Evolutionary conservation across 1,140 invertebrate species (phyloP).

Genomic region (Magallana gigas): DNA sequence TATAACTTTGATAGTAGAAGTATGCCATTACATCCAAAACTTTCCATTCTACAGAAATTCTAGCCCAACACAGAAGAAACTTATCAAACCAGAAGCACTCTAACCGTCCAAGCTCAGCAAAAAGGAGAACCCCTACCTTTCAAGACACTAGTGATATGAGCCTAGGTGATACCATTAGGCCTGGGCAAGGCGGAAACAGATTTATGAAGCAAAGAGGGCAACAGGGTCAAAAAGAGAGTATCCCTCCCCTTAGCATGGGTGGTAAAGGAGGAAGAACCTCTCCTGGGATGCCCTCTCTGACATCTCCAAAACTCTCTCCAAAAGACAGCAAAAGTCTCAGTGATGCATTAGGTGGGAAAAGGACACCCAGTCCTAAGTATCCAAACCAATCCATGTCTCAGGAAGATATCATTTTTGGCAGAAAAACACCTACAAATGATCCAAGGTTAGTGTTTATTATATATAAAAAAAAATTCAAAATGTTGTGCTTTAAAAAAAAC

Average conservation of each 20-base stretch:
- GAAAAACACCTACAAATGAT: conserved; percentile 54
- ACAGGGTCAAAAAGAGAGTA: neutral
- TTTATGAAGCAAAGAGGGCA: conserved; percentile 44
- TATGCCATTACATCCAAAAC: neutral
- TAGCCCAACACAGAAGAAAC: conserved; percentile 46
- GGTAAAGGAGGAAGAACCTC: conserved; percentile 18
- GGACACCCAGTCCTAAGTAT: conserved; percentile 26
- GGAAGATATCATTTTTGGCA: conserved; percentile 62
- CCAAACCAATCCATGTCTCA: conserved; percentile 43
- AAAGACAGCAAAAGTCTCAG: conserved; percentile 39
- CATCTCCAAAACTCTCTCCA: conserved; percentile 49
- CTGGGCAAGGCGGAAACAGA: conserved; percentile 45
- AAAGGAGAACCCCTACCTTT: conserved; percentile 41
- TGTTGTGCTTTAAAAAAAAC: no score
- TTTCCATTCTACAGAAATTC: conserved; percentile 41
- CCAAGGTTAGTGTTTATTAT: neutral
- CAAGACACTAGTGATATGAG: conserved; percentile 41
- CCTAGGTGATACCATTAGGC: conserved; percentile 53
- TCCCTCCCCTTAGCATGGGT: neutral
- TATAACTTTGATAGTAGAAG: no score
- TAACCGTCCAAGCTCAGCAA: conserved; percentile 49
- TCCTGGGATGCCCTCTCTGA: conserved; percentile 52
- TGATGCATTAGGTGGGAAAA: conserved; percentile 17
- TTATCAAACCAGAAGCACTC: conserved; percentile 22
- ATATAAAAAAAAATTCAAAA: no score